These are phyloP conservation scores for Oreotrochilus melanogaster DNA, from an alignment of 2,113 vertebrate genomes.

Conservation along the genomic window DNA sequence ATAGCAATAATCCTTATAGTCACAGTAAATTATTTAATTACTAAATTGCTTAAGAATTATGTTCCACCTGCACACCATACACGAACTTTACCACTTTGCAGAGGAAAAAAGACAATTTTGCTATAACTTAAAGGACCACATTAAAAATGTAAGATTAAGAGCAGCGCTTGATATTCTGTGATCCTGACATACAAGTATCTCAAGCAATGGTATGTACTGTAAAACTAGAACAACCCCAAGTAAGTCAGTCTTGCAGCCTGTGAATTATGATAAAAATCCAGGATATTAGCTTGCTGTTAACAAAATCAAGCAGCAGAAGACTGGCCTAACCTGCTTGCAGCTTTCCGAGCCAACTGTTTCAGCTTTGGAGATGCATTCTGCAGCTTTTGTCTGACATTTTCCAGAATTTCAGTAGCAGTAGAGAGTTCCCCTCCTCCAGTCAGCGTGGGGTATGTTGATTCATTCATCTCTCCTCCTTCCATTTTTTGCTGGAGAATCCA, in stretches of 20 bases:
- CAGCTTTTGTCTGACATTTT: conserved; percentile 82
- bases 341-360: conserved; percentile 79
- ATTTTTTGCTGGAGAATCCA: conserved; percentile 88
- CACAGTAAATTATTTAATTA: background rate
- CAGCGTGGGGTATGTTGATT: conserved; percentile 45
- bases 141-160: background rate
- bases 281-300: background rate
- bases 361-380: conserved; percentile 82
- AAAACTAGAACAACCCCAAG: background rate
- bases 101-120: background rate
- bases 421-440: conserved; percentile 44
- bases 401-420: conserved; percentile 75
- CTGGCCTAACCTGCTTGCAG: conserved; percentile 80
- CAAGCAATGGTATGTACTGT: background rate
- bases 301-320: background rate
- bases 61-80: background rate
- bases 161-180: background rate
- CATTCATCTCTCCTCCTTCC: conserved; percentile 63
- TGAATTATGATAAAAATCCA: background rate
- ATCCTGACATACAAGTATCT: background rate
- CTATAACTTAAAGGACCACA: background rate
- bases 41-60: background rate
- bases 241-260: background rate
- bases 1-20: background rate
- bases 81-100: background rate